Percentiles rank a stretch among this genome's conserved stretches.
These are phyloP conservation scores for Hoplodrina ambigua DNA, from an alignment of 2,888 invertebrate genomes.

Conservation along the genomic window DNA sequence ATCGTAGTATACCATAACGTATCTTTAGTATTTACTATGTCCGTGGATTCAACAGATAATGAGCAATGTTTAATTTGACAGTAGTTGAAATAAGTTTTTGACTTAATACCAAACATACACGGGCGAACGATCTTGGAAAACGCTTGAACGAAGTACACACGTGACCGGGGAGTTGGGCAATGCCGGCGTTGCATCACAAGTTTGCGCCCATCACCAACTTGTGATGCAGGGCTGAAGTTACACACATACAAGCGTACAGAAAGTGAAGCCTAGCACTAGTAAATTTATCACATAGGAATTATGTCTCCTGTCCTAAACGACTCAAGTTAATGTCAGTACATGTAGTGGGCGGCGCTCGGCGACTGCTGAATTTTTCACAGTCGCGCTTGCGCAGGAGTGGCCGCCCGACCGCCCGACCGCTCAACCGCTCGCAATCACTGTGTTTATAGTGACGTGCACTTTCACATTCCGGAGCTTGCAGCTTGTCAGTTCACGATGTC, in stretches of 20 bases:
- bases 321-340: slow-evolving; percentile 36
- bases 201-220: too few relatives aligned
- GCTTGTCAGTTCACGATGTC: slow-evolving; percentile 21
- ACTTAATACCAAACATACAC: too few relatives aligned
- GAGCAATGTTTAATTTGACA: too few relatives aligned
- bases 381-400: slow-evolving; percentile 3
- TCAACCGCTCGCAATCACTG: slow-evolving; percentile 1
- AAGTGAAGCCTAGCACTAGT: background rate
- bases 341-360: slow-evolving; percentile 23
- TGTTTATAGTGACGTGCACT: slow-evolving; percentile 29
- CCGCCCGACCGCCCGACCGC: background rate
- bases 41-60: too few relatives aligned
- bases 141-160: too few relatives aligned
- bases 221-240: too few relatives aligned
- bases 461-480: slow-evolving; percentile 22
- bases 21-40: too few relatives aligned
- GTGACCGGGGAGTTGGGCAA: too few relatives aligned
- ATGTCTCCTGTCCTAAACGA: slow-evolving; percentile 5
- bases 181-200: too few relatives aligned
- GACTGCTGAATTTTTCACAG: slow-evolving; percentile 31
- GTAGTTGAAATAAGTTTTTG: too few relatives aligned
- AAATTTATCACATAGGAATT: background rate
- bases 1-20: background rate
- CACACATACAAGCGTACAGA: background rate
- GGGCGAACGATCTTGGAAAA: too few relatives aligned